Base-by-base conservation (phyloP, 2,113 vertebrate genomes). In the Platycercus adscitus region DNA sequence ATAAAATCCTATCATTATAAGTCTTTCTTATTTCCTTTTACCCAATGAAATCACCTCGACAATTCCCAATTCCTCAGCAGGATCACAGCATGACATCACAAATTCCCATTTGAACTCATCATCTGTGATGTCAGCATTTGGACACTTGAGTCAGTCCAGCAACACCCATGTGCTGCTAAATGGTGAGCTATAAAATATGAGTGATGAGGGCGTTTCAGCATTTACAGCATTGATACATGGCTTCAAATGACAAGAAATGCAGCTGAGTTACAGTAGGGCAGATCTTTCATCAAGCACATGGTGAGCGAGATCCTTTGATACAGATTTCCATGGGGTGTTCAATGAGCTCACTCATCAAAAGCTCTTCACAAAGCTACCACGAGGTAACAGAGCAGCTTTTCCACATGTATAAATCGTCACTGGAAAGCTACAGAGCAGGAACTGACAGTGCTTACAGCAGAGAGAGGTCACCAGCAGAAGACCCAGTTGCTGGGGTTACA, bases 161-260 rank as follows among this genome's bases (percentile, higher is more conserved):
- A 77, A 65, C 14, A 39, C 37, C 26, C 31, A 0, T 1, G 2
- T 26, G 52, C 58, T 26, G 52, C 58, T 46, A 47, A 28, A 19
- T 1, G 2, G 52, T 7, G 37, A 56, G 37, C 52, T 71, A 49
- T 7, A 33, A 26, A 79, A 65, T 3, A 39, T 0, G 8, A 44
- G 25, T 1, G 25, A 65, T 3, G 17, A 43, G 17, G 64, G 64
- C 21, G 9, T 52, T 63, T 66, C 63, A 33, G 73, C 2, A 33
- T 25, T 81, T 43, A 41, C 2, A 26, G 29, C n/a, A 50, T 0
- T 7, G 71, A n/a, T 20, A 31, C 19, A 7, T 0, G 4, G 37
- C 53, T 73, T 64, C 53, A 28, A 3, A 9, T 0, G 1, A 46
- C 52, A 53, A 14, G 29, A 66, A 29, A 35, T 0, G 8, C 3